Conservation (phyloP, 1,140 invertebrate species). For the Nymphalis io region DNA sequence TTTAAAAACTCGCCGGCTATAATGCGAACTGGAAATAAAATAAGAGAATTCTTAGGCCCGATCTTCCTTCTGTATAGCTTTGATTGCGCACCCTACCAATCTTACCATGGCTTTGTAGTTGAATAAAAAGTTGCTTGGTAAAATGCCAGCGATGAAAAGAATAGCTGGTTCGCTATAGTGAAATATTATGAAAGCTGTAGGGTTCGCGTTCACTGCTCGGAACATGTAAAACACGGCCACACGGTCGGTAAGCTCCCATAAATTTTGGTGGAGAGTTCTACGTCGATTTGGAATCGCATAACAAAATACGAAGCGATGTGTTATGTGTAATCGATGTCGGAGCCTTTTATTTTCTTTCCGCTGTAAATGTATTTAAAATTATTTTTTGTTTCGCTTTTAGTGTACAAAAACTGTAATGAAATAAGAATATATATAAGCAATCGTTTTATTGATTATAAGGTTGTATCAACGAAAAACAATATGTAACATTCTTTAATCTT, state of each 20-base stretch:
- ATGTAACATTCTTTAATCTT: too few relatives aligned
- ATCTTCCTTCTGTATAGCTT: constrained; percentile 66
- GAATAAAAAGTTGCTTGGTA: constrained; percentile 75
- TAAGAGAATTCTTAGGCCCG: constrained; percentile 55
- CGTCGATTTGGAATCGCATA: constrained; percentile 27
- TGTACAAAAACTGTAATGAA: background rate
- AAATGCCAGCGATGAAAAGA: constrained; percentile 72
- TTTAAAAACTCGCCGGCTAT: constrained; percentile 59
- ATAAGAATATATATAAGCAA: too few relatives aligned
- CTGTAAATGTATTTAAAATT: constrained; percentile 9
- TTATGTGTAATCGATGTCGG: constrained; percentile 22
- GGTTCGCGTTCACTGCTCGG: constrained; percentile 32
- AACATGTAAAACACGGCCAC: constrained; percentile 32
- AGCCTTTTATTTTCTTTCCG: constrained; percentile 17
- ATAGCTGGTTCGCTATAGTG: constrained; percentile 57
- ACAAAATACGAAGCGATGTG: constrained; percentile 23
- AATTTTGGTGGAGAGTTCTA: constrained; percentile 25
- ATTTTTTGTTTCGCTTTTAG: background rate
- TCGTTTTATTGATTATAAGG: too few relatives aligned
- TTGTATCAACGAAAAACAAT: too few relatives aligned
- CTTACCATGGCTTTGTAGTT: constrained; percentile 65
- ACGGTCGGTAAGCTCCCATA: constrained; percentile 21
- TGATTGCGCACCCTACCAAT: constrained; percentile 66
- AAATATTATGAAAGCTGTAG: constrained; percentile 52
- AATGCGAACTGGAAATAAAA: constrained; percentile 55